A percentile compares a stretch with the other conserved stretches of the same genome.
Conservation (phyloP, 2,113 vertebrate species). For the Odobenus rosmarus region DNA sequence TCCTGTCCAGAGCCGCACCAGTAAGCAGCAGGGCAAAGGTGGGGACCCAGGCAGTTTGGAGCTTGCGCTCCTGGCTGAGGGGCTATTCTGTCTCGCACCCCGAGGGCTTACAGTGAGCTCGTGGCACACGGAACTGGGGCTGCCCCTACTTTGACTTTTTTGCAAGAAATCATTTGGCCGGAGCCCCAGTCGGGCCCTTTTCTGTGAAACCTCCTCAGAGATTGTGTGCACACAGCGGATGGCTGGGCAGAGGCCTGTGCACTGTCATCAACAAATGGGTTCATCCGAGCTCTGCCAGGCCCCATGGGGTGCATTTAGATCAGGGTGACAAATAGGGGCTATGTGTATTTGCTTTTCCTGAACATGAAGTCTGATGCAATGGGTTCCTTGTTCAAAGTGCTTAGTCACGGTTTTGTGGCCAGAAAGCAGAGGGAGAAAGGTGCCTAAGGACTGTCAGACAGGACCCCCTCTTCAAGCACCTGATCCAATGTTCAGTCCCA, state of each 20-base stretch:
- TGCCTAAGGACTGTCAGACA: background rate
- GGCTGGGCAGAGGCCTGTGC: background rate
- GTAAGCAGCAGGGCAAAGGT: background rate
- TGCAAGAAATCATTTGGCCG: slow-evolving; percentile 9
- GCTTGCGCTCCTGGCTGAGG: background rate
- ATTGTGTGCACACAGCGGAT: background rate
- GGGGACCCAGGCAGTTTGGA: background rate
- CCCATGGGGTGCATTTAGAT: background rate
- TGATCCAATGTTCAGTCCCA: background rate
- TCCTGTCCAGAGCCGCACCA: background rate
- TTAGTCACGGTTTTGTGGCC: background rate
- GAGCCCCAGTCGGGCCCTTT: slow-evolving; percentile 36
- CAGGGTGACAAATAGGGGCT: background rate
- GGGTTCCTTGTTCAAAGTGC: slow-evolving; percentile 25
- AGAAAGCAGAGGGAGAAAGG: background rate
- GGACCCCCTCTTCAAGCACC: background rate
- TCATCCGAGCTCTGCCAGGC: background rate
- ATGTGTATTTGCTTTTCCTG: slow-evolving; percentile 22
- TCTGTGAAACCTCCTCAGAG: slow-evolving; percentile 18
- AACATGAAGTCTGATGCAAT: background rate
- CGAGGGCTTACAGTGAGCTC: background rate
- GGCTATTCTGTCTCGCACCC: background rate
- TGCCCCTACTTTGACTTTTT: slow-evolving; percentile 19
- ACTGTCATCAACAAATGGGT: background rate
- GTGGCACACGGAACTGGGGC: background rate